A percentile compares a stretch with the other conserved stretches of the same genome.
These are phyloP conservation scores for Portunus trituberculatus DNA, from an alignment of 1,140 invertebrate species.

Conservation along the genomic window DNA sequence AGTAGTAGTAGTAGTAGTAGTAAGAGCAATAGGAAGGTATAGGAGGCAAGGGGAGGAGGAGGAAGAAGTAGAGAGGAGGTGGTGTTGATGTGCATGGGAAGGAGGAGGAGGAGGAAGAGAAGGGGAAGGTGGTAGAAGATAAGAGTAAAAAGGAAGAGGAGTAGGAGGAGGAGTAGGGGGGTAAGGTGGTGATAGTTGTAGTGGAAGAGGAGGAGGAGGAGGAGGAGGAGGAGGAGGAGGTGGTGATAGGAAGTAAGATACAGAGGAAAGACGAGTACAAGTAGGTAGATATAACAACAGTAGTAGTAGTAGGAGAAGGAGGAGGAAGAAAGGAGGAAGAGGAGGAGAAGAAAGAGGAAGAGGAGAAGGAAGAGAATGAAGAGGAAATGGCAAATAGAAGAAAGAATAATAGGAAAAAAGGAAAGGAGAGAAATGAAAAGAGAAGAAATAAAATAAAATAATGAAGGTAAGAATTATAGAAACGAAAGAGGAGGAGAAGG, in stretches of 20 bases:
- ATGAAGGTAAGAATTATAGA: too few relatives aligned
- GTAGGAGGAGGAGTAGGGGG: slow-evolving; percentile 17
- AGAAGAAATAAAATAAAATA: not conserved
- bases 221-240: not conserved
- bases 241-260: slow-evolving; percentile 12
- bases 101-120: not conserved
- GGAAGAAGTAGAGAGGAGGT: slow-evolving; percentile 45
- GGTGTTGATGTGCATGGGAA: not conserved
- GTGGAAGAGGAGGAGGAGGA: slow-evolving; percentile 23
- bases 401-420: slow-evolving; percentile 22
- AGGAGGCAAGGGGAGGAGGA: not conserved
- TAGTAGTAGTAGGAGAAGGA: not conserved
- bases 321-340: not conserved
- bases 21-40: not conserved
- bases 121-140: slow-evolving; percentile 51
- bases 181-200: slow-evolving; percentile 4
- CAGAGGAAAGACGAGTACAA: not conserved
- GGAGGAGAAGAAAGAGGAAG: not conserved
- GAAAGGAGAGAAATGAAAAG: not conserved
- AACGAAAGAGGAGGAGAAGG: not conserved
- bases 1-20: not conserved
- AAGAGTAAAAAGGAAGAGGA: not conserved
- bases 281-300: not conserved
- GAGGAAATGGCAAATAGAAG: not conserved
- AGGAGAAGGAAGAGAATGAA: not conserved